Base-by-base conservation (phyloP, 2,797 vertebrate genomes). In the Sparidentex hasta region DNA sequence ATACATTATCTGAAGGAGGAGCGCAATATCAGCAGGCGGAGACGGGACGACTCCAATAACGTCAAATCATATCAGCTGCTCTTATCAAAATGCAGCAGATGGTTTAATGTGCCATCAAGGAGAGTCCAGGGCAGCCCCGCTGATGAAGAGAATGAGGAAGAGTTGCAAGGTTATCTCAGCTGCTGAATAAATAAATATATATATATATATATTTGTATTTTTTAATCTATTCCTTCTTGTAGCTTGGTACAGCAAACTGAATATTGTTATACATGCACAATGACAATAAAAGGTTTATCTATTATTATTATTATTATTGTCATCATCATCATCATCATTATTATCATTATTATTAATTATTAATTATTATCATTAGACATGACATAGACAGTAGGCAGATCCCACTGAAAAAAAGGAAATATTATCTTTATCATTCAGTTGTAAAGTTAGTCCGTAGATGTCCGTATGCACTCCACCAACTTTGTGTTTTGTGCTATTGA, bases 11-110 rank as follows among this genome's bases (percentile, higher is more conserved):
- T 16, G 25, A 48, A 20, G 18, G 48, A 76, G 21, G 21, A 62
- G 64, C 56, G 38, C 48, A 46, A 68, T 59, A 59, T 65, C 14
- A 64, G 21, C 63, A 62, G 58, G 56, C n/a, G 29, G 56, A 63
- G 63, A 41, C n/a, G 21, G n/a, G 44, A 20, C 27, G 25, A 56
- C 38, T 73, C 62, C 51, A 67, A 65, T 64, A 61, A 82, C 4
- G 12, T 41, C 48, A 51, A 51, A 65, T 76, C 44, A 59, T 7
- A 71, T 72, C 48, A 56, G 70, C 46, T 62, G 17, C 48, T 57
- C 23, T 2, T 47, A 59, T 48, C 64, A 21, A 54, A 62, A 69
- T 54, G 21, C 47, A 23, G 51, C 33, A 61, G 56, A 50, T 17
- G 52, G 25, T 58, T 68, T 65, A 64, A 67, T 69, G 43, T 67